Evolutionary conservation across 2,113 vertebrate species (phyloP).

Genomic region (Lasiurus borealis): DNA sequence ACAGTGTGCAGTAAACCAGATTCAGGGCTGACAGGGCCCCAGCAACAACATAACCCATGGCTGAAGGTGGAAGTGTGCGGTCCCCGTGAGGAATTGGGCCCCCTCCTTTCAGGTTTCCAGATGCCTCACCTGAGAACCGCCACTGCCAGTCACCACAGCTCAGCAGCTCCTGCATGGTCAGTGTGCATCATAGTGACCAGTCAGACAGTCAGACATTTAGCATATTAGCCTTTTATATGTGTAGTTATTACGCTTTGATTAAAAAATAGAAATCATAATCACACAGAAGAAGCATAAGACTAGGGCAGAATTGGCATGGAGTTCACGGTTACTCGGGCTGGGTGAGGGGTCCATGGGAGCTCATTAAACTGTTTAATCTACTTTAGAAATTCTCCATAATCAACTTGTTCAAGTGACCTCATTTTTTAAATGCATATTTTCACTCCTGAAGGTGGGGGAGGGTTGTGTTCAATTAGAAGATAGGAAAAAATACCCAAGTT

Average conservation of each 20-base stretch:
- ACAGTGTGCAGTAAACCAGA: too few relatives aligned
- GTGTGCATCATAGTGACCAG: too few relatives aligned
- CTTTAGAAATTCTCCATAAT: constrained; percentile 23
- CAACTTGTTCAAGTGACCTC: not conserved
- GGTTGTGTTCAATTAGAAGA: constrained; percentile 35
- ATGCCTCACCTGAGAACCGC: too few relatives aligned
- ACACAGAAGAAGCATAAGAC: not conserved
- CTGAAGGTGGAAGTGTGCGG: fast-evolving
- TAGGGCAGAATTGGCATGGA: not conserved
- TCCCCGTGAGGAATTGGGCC: too few relatives aligned
- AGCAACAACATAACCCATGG: too few relatives aligned
- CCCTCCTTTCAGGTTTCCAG: too few relatives aligned
- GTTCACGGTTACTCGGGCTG: not conserved
- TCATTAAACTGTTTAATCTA: constrained; percentile 18
- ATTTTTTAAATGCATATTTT: constrained; percentile 59
- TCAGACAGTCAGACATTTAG: too few relatives aligned
- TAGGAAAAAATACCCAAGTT: not conserved
- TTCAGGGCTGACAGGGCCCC: too few relatives aligned
- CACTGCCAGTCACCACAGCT: too few relatives aligned
- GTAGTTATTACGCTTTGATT: not conserved
- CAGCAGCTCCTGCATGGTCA: too few relatives aligned
- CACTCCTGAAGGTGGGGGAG: not conserved
- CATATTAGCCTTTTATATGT: too few relatives aligned
- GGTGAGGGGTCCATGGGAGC: not conserved
- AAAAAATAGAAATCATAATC: not conserved